Base-by-base conservation (phyloP, 2,113 vertebrate species). In the Pungitius pungitius region DNA sequence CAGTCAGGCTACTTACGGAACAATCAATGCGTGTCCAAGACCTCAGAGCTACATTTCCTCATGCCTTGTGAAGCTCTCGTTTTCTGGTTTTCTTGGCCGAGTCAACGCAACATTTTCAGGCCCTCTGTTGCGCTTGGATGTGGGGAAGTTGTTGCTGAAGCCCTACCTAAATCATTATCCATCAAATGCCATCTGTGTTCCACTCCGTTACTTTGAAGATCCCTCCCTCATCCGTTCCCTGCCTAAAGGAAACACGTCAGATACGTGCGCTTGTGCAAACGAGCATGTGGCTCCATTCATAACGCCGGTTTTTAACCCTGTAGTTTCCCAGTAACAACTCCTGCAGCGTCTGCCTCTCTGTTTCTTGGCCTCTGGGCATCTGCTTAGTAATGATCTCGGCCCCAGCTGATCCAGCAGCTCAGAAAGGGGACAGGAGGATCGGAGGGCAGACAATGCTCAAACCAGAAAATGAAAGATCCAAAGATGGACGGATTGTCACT, bases 111-210 rank as follows among this genome's bases (percentile, higher is more conserved):
- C 63, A 77, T 72, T 82, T 75, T 58, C 51, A 51, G 72, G 77
- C 59, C 22, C 60, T 80, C 72, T 66, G 40, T 88, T 76, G 61
- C 61, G 75, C 79, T 79, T 62, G 71, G 63, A 85, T 68, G 60
- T 78, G 62, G 77, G 78, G 88, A 87, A 77, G 85, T 75, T 88
- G 60, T 71, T 82, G 79, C 70, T 12, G 75, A 10, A 68, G 71
- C 88, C 80, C 85, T 70, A 89, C 85, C 90, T 89, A 86, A 91
- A 87, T 91, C 90, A 90, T 93, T 92, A 92, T 84, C 85, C 88
- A 73, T 92, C 90, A 92, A 88, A 91, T 85, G 66, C 84, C 83
- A 86, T 87, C 86, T 82, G 85, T 81, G 69, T 87, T 87, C 87
- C 80, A 52, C 87, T 78, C 84, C 14, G 67, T 65, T 52, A 83